A percentile compares a stretch with the other conserved stretches of the same genome.
These are phyloP conservation scores for Macquaria australasica DNA, from an alignment of 2,113 vertebrate genomes.

Conservation along the genomic window DNA sequence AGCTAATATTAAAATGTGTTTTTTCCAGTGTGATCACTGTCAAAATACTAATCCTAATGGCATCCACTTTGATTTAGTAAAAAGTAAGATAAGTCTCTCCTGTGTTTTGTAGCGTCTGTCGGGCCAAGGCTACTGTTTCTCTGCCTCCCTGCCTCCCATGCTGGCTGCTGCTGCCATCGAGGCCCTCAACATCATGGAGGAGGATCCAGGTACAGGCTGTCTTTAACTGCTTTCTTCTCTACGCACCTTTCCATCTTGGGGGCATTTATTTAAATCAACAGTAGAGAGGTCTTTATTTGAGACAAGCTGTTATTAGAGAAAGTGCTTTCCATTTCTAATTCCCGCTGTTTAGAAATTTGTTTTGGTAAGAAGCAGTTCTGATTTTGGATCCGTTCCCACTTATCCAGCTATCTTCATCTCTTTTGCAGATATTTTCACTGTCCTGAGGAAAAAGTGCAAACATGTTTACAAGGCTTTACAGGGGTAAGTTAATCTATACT, in stretches of 20 bases:
- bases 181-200: constrained; percentile 96
- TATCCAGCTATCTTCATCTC: constrained; percentile 2
- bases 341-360: not conserved
- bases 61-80: not conserved
- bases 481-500: constrained; percentile 83
- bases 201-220: constrained; percentile 90
- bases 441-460: constrained; percentile 89
- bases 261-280: not conserved
- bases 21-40: too few species aligned
- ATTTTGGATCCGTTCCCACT: not conserved
- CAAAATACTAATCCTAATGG: not conserved
- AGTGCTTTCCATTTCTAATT: not conserved
- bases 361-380: not conserved
- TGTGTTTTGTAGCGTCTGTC: constrained; percentile 87
- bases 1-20: not conserved
- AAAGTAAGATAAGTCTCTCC: not conserved
- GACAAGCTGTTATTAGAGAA: too few species aligned
- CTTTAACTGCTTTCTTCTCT: not conserved
- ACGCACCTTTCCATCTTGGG: not conserved
- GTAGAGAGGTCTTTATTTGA: not conserved
- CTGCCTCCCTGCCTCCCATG: constrained; percentile 95
- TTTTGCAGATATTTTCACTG: constrained; percentile 89
- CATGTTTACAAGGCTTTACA: constrained; percentile 89
- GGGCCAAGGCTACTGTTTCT: constrained; percentile 98
- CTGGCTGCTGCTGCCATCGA: constrained; percentile 95